A percentile compares a stretch with the other conserved stretches of the same genome.
Evolutionary conservation across 2,113 vertebrate genomes (phyloP).

Genomic region (Scopus umbretta): DNA sequence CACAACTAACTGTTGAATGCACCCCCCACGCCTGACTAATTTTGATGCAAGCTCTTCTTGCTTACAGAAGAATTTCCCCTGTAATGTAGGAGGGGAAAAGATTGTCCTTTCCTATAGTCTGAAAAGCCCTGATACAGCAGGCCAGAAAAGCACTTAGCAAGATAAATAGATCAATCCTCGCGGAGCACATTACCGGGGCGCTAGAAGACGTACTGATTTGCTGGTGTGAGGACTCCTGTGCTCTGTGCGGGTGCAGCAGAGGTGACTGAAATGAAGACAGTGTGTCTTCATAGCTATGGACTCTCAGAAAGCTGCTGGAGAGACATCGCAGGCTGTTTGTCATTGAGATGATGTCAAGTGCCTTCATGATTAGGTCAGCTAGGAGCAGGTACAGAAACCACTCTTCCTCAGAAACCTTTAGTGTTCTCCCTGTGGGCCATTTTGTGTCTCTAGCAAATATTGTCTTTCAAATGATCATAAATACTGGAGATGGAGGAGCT

Average conservation of each 20-base stretch:
- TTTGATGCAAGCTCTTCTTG: neutral
- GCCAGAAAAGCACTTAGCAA: neutral
- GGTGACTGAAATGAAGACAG: neutral
- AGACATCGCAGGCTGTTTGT: neutral
- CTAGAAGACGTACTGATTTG: neutral
- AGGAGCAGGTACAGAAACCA: neutral
- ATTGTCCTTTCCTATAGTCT: neutral
- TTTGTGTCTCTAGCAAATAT: neutral
- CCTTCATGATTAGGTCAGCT: neutral
- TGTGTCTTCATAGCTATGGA: neutral
- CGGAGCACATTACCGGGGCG: neutral
- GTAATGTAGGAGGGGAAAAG: neutral
- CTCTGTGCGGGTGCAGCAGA: neutral
- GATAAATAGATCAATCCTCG: neutral
- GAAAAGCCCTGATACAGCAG: neutral
- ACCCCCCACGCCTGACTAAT: accelerated
- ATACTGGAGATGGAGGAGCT: neutral
- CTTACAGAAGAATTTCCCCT: neutral
- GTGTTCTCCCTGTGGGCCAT: neutral
- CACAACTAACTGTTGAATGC: neutral
- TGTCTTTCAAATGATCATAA: neutral
- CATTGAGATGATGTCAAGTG: neutral
- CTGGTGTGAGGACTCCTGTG: neutral
- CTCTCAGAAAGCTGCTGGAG: neutral
- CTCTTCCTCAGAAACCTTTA: neutral